Conservation (phyloP, 2,113 vertebrate genomes). For the Polyodon spathula region DNA sequence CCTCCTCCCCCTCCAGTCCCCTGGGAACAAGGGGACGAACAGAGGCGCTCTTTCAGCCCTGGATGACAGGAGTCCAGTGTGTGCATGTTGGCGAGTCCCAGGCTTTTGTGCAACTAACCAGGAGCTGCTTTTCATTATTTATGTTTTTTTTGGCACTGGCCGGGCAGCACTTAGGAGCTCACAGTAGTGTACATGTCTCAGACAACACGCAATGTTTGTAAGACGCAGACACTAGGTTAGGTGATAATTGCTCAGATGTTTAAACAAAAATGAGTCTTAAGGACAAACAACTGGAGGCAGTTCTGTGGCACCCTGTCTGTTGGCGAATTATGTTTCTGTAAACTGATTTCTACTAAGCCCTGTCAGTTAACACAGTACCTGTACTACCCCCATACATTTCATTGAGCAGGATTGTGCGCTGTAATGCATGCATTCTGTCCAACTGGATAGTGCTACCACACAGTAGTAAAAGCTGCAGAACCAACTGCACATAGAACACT, state of each 20-base stretch:
- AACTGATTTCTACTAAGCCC: no score
- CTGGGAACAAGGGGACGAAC: constrained; percentile 37
- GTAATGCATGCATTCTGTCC: constrained; percentile 47
- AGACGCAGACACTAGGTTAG: constrained; percentile 37
- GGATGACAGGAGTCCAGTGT: constrained; percentile 56
- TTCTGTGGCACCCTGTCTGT: no score
- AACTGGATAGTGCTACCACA: constrained; percentile 23
- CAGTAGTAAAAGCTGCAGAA: constrained; percentile 28
- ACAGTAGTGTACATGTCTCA: constrained; percentile 39
- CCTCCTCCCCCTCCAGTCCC: constrained; percentile 15
- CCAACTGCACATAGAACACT: constrained; percentile 26
- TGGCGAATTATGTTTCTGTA: no score
- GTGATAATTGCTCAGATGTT: constrained; percentile 34
- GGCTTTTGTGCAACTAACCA: constrained; percentile 33
- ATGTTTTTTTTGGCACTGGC: constrained; percentile 61
- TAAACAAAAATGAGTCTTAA: neutral
- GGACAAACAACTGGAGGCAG: no score
- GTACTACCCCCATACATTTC: constrained; percentile 30
- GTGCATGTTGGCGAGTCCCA: constrained; percentile 39
- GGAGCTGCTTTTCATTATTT: constrained; percentile 63
- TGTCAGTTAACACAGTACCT: no score
- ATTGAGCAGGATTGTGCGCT: constrained; percentile 44
- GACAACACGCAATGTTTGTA: constrained; percentile 46
- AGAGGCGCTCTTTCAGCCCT: constrained; percentile 51
- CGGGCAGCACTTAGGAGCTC: constrained; percentile 51